These are phyloP conservation scores for Heterotilapia buettikoferi DNA, from an alignment of 2,113 vertebrate species.

Conservation along the genomic window DNA sequence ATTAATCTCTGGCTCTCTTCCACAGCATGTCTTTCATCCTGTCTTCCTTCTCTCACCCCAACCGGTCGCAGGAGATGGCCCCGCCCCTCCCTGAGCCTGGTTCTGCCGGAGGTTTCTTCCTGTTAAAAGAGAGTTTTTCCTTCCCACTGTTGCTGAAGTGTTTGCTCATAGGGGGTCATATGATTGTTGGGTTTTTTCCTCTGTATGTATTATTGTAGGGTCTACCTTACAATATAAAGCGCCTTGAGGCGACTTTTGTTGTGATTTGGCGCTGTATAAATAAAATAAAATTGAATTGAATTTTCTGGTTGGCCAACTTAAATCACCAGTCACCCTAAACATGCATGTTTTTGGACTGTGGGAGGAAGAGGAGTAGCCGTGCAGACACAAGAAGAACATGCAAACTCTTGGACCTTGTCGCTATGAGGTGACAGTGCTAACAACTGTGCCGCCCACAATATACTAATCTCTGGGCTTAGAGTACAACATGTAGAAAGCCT, in stretches of 20 bases:
- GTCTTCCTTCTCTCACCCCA: neutral
- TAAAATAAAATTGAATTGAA: fast-evolving
- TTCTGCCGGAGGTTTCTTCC: neutral
- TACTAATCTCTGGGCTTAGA: neutral
- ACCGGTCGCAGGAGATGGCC: neutral
- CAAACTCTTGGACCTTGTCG: neutral
- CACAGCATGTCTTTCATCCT: neutral
- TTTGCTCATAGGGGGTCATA: neutral
- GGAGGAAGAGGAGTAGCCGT: neutral
- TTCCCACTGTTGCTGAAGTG: neutral
- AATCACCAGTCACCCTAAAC: neutral
- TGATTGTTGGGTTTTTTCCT: neutral
- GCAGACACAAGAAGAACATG: neutral
- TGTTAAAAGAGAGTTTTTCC: neutral
- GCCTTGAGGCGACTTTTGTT: neutral
- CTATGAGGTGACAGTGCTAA: neutral
- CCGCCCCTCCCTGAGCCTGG: neutral
- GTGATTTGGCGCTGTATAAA: neutral
- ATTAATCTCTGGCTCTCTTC: neutral
- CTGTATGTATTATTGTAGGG: neutral
- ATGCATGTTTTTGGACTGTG: neutral
- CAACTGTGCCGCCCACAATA: neutral
- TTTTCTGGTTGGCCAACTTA: neutral
- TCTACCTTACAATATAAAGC: neutral
- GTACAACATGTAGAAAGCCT: neutral